Evolutionary conservation across 2,797 vertebrate genomes (phyloP).

Genomic region (Arctocebus calabarensis): DNA sequence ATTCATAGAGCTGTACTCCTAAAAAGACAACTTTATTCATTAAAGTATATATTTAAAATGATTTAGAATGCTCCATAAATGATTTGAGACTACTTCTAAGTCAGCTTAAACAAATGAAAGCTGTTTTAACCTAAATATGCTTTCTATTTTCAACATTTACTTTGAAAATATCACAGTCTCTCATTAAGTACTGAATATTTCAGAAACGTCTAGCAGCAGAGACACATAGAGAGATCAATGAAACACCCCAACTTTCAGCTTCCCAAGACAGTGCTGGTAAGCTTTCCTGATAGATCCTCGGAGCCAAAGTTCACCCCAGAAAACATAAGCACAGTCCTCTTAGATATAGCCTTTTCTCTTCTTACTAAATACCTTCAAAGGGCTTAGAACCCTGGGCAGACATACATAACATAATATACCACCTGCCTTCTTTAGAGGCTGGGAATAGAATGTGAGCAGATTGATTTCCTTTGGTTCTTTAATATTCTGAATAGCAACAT

Average conservation of each 20-base stretch:
- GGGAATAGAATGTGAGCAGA: conserved; percentile 71
- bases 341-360: conserved; percentile 20
- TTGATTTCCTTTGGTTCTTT: conserved; percentile 59
- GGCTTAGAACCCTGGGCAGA: conserved; percentile 31
- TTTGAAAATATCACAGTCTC: conserved; percentile 65
- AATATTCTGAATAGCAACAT: conserved; percentile 66
- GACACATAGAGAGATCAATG: conserved; percentile 71
- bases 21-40: neutral
- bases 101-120: conserved; percentile 61
- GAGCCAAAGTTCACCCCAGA: conserved; percentile 59
- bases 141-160: conserved; percentile 69
- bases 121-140: conserved; percentile 70
- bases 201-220: conserved; percentile 60
- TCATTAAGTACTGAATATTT: conserved; percentile 69
- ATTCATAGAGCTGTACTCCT: neutral
- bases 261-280: conserved; percentile 33
- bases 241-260: conserved; percentile 54
- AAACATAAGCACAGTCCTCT: conserved; percentile 46
- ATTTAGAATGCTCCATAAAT: neutral
- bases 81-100: neutral
- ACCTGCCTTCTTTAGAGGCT: conserved; percentile 65
- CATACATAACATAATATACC: conserved; percentile 59
- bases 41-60: conserved; percentile 18
- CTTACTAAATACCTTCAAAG: conserved; percentile 68
- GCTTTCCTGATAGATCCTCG: conserved; percentile 17